Base-by-base conservation (phyloP, 2,797 vertebrate species). In the Eulemur mongoz region DNA sequence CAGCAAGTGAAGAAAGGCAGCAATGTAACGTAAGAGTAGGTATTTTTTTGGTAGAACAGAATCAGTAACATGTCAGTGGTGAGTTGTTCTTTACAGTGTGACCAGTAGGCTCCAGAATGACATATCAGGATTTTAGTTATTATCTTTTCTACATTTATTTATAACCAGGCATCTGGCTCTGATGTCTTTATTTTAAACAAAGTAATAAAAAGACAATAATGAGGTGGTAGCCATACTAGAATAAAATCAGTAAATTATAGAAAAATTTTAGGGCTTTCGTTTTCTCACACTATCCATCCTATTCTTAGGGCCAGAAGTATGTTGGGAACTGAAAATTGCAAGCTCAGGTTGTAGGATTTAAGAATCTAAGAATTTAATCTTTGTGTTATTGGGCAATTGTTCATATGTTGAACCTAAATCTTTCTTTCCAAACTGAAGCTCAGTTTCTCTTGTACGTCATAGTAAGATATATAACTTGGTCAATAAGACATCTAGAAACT, bases 401-500 rank as follows among this genome's bases (percentile, higher is more conserved):
- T 96, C 38, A 59, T 89, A 93, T 83, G 43, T 54, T 65, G 78
- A 91, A 65, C 20, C 27, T 83, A 91, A 92, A 63, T 90, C 75
- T 93, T 96, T 87, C 79, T 96, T 97, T 96, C 69, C 63, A 94
- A 94, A 92, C 38, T 78, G 43, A 93, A 89, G 48, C 38, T 96
- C 70, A 81, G 69, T 93, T 91, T 93, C 80, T 95, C 27, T 91
- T 76, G 38, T 83, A 87, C 0, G 20, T 91, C 73, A 87, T 32
- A 63, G 38, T 43, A 91, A 30, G 70, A 95, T 97, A 92, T 95
- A 87, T 38, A 92, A 95, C 54, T 89, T 93, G 82, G 90, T 94
- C 97, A 97, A 83, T 95, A 92, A 96, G 67, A 89, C 38, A 95
- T 76, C 52, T 35, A 95, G 96, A 96, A 95, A 94, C 82, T 91